These are phyloP conservation scores for Ligdia adustata DNA, from an alignment of 2,888 invertebrate species.

Conservation along the genomic window DNA sequence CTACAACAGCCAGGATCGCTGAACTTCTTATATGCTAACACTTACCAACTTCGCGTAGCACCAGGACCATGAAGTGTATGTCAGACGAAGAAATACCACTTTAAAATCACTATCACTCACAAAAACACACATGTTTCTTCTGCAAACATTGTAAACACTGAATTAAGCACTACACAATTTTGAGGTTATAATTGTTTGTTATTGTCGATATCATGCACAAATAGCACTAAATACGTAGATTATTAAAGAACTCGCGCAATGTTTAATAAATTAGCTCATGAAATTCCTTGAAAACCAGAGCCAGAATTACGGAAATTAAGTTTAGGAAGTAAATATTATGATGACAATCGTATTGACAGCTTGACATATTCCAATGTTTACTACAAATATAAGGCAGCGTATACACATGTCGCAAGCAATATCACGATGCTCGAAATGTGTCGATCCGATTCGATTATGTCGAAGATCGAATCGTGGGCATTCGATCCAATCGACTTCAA, in stretches of 20 bases:
- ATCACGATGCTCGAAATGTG: too few relatives aligned
- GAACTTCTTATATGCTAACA: slow-evolving; percentile 25
- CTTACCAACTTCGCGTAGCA: slow-evolving; percentile 30
- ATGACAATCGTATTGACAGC: slow-evolving; percentile 13
- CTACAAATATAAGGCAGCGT: background rate
- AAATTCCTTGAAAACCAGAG: slow-evolving; percentile 8
- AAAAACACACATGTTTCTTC: slow-evolving; percentile 2
- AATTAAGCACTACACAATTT: slow-evolving; percentile 22
- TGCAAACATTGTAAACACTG: slow-evolving; percentile 10
- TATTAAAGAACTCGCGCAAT: background rate
- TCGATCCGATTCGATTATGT: too few relatives aligned
- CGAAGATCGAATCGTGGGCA: too few relatives aligned
- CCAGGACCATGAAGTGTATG: slow-evolving; percentile 3
- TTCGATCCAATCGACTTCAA: too few relatives aligned
- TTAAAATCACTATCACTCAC: slow-evolving; percentile 10
- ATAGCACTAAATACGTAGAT: background rate
- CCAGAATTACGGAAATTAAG: slow-evolving; percentile 10
- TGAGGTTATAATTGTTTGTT: slow-evolving; percentile 36
- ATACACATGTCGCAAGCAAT: too few relatives aligned
- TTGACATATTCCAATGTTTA: slow-evolving; percentile 12
- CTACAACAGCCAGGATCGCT: slow-evolving; percentile 2
- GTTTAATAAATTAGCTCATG: background rate
- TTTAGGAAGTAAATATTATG: slow-evolving; percentile 19
- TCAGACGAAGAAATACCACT: slow-evolving; percentile 2
- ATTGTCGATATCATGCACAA: slow-evolving; percentile 20